Evolutionary conservation across 2,888 invertebrate genomes (phyloP).

Genomic region (Dendrolimus pini): DNA sequence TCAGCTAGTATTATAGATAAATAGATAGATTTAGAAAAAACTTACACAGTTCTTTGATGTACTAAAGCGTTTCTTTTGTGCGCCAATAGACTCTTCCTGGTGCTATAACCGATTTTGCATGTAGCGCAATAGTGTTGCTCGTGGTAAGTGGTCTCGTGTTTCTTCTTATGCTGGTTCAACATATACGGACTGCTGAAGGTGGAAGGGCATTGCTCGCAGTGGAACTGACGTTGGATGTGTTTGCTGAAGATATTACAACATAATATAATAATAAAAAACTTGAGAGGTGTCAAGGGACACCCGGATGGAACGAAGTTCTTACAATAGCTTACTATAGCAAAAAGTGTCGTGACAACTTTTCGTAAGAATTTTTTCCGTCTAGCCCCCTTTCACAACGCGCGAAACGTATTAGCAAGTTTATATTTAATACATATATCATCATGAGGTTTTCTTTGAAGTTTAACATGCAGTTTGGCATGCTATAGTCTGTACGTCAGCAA

Average conservation of each 20-base stretch:
- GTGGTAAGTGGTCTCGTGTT: conserved; percentile 15
- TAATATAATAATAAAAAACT: neutral
- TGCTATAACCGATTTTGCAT: conserved; percentile 30
- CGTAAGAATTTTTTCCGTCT: no score
- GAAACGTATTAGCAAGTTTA: no score
- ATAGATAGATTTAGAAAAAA: conserved; percentile 2
- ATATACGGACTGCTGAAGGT: conserved; percentile 53
- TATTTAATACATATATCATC: no score
- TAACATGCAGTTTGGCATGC: no score
- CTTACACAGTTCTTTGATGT: conserved; percentile 47
- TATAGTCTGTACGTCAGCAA: no score
- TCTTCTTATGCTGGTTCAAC: conserved; percentile 38
- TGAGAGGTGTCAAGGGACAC: no score
- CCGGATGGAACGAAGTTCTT: no score
- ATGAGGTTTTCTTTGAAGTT: no score
- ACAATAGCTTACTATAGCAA: no score
- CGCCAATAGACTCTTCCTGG: conserved; percentile 37
- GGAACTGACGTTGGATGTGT: conserved; percentile 50
- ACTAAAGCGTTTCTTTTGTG: conserved; percentile 34
- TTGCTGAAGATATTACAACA: conserved; percentile 31
- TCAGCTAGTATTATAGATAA: no score
- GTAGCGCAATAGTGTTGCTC: conserved; percentile 23
- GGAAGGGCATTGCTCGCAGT: conserved; percentile 36
- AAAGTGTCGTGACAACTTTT: no score
- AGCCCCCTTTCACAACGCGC: no score